Percentiles rank a stretch among this genome's conserved stretches.
These are phyloP conservation scores for Corythoichthys intestinalis DNA, from an alignment of 2,113 vertebrate genomes.

Conservation along the genomic window DNA sequence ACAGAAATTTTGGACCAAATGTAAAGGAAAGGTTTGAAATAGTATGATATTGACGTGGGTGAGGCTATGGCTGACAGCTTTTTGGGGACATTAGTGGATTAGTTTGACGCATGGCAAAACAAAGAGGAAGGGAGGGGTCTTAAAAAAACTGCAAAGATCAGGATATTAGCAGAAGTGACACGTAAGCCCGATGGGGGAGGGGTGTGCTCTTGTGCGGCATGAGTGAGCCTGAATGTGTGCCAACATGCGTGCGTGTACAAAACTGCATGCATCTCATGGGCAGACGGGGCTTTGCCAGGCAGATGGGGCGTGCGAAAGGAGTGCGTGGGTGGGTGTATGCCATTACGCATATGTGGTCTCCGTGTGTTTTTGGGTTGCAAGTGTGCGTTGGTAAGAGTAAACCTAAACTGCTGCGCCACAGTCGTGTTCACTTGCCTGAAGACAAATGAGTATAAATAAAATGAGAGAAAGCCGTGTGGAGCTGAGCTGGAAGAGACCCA, in stretches of 20 bases:
- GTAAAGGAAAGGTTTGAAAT: not conserved
- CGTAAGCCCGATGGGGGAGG: slow-evolving; percentile 15
- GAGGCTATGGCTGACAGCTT: not conserved
- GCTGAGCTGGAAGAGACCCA: slow-evolving; percentile 49
- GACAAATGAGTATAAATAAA: slow-evolving; percentile 71
- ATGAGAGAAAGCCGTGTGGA: slow-evolving; percentile 47
- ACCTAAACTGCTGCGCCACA: slow-evolving; percentile 45
- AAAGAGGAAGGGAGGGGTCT: slow-evolving; percentile 6
- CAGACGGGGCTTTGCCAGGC: slow-evolving; percentile 42
- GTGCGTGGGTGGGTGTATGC: slow-evolving; percentile 18
- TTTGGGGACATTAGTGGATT: slow-evolving; percentile 6
- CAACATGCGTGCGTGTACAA: slow-evolving; percentile 12
- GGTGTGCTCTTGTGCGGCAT: slow-evolving; percentile 7
- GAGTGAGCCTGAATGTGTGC: slow-evolving; percentile 15
- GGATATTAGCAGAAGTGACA: slow-evolving; percentile 28
- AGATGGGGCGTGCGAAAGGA: slow-evolving; percentile 39
- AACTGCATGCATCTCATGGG: slow-evolving; percentile 25
- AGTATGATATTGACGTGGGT: not conserved
- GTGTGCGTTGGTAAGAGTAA: slow-evolving; percentile 19
- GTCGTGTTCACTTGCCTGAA: slow-evolving; percentile 50
- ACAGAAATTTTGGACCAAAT: not conserved
- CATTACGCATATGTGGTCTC: slow-evolving; percentile 13
- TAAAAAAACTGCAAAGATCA: slow-evolving; percentile 33
- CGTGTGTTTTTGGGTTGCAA: slow-evolving; percentile 13
- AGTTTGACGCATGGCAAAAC: slow-evolving; percentile 6